Base-by-base conservation (phyloP, 2,797 vertebrate genomes). In the Arnoldichthys spilopterus region DNA sequence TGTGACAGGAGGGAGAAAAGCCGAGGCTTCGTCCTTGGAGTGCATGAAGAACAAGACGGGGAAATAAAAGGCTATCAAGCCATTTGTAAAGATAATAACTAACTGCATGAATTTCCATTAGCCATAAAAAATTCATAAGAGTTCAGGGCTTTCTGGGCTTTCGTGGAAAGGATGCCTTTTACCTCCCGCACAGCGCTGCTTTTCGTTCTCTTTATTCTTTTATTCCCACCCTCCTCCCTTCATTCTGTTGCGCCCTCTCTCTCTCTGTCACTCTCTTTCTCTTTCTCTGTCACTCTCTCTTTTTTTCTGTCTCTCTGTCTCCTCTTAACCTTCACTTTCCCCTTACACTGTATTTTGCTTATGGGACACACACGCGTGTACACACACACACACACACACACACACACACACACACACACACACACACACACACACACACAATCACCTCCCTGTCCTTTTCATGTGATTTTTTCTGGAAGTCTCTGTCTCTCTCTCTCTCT, bases 101-200 rank as follows among this genome's bases (percentile, higher is more conserved):
- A 56, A 34, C 54, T 24, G n/a, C 26, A 56, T 51, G 7, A 18
- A 40, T 16, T 56, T 51, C 49, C 56, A 54, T 66, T 94, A 89
- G 92, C 93, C 87, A 95, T 95, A 88, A 94, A 94, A 93, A 85
- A 90, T 93, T 94, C 88, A 94, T 93, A 89, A 90, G 73, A 79
- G 80, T 87, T 91, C 86, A 89, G 89, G 89, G 90, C 73, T 77
- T 62, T 34, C 30, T 11, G 30, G 58, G 59, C 30, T 62, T n/a
- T 34, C 32, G 18, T n/a, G 59, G 30, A 32, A n/a, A n/a, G 28
- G 16, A 62, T 34, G 59, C 80, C 91, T 90, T 86, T 87, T 86
- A 86, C 90, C 90, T 87, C 77, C 76, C 68, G 77, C 32, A 28
- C 20, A 89, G 43, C 67, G 7, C 63, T 87, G 88, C 26, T 53